Percentiles rank a stretch among this genome's conserved stretches.
These are phyloP conservation scores for Brachyistius frenatus DNA, from an alignment of 2,113 vertebrate genomes.

Conservation along the genomic window DNA sequence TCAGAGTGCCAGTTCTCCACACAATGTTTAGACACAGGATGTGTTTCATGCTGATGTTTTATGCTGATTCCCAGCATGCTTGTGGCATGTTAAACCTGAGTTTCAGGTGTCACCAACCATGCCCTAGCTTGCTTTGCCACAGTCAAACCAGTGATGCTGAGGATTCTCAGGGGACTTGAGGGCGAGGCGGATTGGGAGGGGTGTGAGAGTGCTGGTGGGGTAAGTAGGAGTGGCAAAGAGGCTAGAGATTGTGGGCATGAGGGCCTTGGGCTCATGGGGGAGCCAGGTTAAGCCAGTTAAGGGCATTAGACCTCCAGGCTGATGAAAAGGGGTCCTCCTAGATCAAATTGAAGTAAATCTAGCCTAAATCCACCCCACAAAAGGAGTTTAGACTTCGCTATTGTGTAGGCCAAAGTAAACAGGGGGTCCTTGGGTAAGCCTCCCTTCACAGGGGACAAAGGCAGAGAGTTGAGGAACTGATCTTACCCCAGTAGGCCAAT, in stretches of 20 bases:
- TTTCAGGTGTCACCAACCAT: slow-evolving; percentile 63
- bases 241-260: slow-evolving; percentile 70
- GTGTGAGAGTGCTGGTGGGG: slow-evolving; percentile 2
- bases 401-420: slow-evolving; percentile 87
- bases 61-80: slow-evolving; percentile 63
- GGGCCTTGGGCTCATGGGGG: slow-evolving; percentile 78
- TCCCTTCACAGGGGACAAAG: slow-evolving; percentile 79
- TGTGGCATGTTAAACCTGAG: slow-evolving; percentile 69
- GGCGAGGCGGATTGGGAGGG: slow-evolving; percentile 32
- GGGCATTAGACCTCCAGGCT: slow-evolving; percentile 90
- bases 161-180: slow-evolving; percentile 67
- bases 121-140: slow-evolving; percentile 71
- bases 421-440: slow-evolving; percentile 85
- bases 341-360: slow-evolving; percentile 90
- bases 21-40: slow-evolving; percentile 42
- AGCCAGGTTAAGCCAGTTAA: slow-evolving; percentile 88
- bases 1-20: not conserved
- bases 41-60: slow-evolving; percentile 56
- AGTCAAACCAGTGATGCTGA: slow-evolving; percentile 63
- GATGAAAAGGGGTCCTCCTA: slow-evolving; percentile 88
- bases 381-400: slow-evolving; percentile 87
- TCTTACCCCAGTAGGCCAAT: slow-evolving; percentile 81
- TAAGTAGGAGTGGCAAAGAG: slow-evolving; percentile 64
- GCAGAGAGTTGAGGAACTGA: slow-evolving; percentile 72
- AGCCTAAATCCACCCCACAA: slow-evolving; percentile 88